Evolutionary conservation across 2,888 invertebrate genomes (phyloP).

Genomic region (Amiota minor): DNA sequence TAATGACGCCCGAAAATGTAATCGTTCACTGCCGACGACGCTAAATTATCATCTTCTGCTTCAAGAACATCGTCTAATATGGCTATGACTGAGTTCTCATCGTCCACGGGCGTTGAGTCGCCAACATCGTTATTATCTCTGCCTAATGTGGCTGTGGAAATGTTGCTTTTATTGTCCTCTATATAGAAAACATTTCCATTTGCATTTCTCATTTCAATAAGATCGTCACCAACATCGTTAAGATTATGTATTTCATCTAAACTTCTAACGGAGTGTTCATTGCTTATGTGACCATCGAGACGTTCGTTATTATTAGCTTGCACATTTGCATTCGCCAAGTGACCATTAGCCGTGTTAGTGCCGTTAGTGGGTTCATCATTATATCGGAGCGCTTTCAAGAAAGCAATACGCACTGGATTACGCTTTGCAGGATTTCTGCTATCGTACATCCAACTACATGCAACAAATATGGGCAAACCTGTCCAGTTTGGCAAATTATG

Average conservation of each 20-base stretch:
- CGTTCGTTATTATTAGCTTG: slow-evolving; percentile 15
- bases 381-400: slow-evolving; percentile 49
- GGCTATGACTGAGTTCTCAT: slow-evolving; percentile 68
- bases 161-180: slow-evolving; percentile 58
- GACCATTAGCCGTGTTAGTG: slow-evolving; percentile 37
- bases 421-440: slow-evolving; percentile 56
- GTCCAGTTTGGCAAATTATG: slow-evolving; percentile 33
- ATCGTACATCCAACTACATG: slow-evolving; percentile 67
- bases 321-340: slow-evolving; percentile 45
- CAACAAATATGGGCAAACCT: slow-evolving; percentile 69
- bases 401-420: slow-evolving; percentile 58
- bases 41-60: slow-evolving; percentile 57
- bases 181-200: slow-evolving; percentile 68
- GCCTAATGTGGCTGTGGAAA: slow-evolving; percentile 40
- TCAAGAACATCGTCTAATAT: slow-evolving; percentile 70
- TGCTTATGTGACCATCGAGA: slow-evolving; percentile 1
- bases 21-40: slow-evolving; percentile 43
- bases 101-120: slow-evolving; percentile 49
- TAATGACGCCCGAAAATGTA: slow-evolving; percentile 51
- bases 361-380: slow-evolving; percentile 16
- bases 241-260: slow-evolving; percentile 66
- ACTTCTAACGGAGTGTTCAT: slow-evolving; percentile 51
- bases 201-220: slow-evolving; percentile 65
- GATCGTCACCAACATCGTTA: slow-evolving; percentile 61
- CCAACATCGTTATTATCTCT: slow-evolving; percentile 27